These are phyloP conservation scores for Trachops cirrhosus DNA, from an alignment of 2,797 vertebrate genomes.

Conservation along the genomic window DNA sequence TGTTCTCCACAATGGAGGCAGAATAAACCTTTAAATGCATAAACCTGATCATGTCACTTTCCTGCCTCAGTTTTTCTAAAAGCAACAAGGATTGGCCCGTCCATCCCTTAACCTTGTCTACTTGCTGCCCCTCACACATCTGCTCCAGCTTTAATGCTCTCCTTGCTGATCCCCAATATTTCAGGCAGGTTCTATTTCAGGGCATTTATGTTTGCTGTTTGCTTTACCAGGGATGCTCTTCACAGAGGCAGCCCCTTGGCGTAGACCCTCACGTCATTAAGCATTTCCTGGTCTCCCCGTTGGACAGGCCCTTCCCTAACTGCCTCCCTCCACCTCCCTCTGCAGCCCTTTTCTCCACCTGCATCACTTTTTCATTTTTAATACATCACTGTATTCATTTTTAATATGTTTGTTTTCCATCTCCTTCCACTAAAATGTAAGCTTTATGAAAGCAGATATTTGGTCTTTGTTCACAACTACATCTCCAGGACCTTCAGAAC, in stretches of 20 bases:
- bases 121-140: neutral
- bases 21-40: neutral
- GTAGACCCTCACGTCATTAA: too few relatives aligned
- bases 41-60: neutral
- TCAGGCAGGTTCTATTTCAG: neutral
- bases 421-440: neutral
- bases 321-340: neutral
- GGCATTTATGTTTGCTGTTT: neutral
- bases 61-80: neutral
- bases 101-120: neutral
- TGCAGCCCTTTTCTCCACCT: neutral
- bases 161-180: neutral
- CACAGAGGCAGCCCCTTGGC: neutral
- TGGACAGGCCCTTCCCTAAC: neutral
- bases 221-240: neutral
- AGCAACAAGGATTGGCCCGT: neutral
- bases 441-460: neutral
- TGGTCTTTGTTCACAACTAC: neutral
- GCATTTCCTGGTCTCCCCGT: fast-evolving
- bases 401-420: neutral
- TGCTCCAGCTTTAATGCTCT: neutral
- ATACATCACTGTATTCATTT: neutral
- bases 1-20: neutral
- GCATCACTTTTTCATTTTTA: neutral
- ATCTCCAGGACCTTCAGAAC: neutral